Base-by-base conservation (phyloP, 2,113 vertebrate genomes). In the Chloropsis hardwickii region DNA sequence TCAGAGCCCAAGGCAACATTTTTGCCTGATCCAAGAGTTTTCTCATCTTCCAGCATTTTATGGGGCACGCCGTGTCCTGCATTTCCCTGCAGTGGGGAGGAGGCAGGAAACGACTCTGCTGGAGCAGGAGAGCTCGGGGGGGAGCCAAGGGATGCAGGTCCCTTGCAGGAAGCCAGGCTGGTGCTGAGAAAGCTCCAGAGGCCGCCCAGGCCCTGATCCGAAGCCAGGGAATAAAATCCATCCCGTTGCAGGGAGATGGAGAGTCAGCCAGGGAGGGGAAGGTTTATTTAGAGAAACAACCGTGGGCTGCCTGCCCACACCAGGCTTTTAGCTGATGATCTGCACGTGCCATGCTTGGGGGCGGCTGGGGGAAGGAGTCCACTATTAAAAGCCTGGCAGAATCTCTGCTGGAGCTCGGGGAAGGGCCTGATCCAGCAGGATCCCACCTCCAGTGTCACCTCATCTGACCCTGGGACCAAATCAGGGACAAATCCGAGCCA, bases 241-340 rank as follows among this genome's bases (percentile, higher is more conserved):
- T 83, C 80, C 80, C 24, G 0, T 39, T 88, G 91, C 92, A 56
- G 82, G 74, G 88, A 94, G 80, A 27, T 51, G 86, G 91, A 86
- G 60, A 96, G 76, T 70, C 82, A 96, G 94, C 6, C 82, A 83
- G 72, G 58, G 79, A 94, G 80, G 95, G 86, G 64, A 94, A 92
- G 88, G 86, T 92, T 97, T 97, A 97, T 97, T 97, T 96, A 94
- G 96, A 92, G 96, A 92, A 95, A 71, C 27, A 90, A 4, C 82
- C 88, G 96, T 97, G 96, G 96, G 96, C 92, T 95, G 96, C 21
- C 96, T 95, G 96, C 96, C 96, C 96, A 97, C 96, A 92, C 45
- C 91, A 93, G 96, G 91, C 95, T 95, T 83, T 96, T 14, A 93
- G 95, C 90, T 83, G 96, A 67, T 92, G 94, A 96, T 89, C 88